A percentile compares a stretch with the other conserved stretches of the same genome.
These are phyloP conservation scores for Myotis myotis DNA, from an alignment of 2,797 vertebrate genomes.

Conservation along the genomic window DNA sequence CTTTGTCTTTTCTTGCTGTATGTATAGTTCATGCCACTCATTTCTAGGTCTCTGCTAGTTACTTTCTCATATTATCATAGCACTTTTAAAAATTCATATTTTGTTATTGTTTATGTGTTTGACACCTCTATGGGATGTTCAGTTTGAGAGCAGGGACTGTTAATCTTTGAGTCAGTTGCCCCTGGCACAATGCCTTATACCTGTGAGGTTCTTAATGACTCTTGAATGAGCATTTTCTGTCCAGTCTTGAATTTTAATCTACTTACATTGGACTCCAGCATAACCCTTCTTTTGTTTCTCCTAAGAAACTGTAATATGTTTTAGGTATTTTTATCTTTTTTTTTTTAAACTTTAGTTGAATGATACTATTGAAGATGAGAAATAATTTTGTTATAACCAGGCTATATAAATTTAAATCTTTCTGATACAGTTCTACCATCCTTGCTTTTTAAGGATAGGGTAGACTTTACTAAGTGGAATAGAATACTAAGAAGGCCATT, in stretches of 20 bases:
- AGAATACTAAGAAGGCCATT: neutral
- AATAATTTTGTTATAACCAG: conserved; percentile 1
- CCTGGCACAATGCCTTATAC: neutral
- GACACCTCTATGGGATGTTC: neutral
- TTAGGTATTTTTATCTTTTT: neutral
- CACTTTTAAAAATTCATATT: neutral
- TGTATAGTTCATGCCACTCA: neutral
- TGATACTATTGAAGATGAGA: conserved; percentile 6
- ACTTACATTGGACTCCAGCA: neutral
- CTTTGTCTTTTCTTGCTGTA: neutral
- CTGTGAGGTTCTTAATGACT: conserved; percentile 1
- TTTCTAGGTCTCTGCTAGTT: neutral
- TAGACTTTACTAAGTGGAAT: neutral
- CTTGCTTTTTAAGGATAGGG: neutral
- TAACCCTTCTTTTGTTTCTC: conserved; percentile 4
- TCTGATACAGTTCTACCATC: neutral
- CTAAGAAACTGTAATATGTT: conserved; percentile 9
- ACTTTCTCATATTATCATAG: conserved; percentile 25
- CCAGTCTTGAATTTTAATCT: neutral
- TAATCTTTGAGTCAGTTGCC: neutral
- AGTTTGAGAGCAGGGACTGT: neutral
- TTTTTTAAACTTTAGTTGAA: neutral
- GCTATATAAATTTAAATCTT: neutral
- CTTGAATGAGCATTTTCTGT: neutral
- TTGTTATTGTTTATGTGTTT: neutral